Conservation (phyloP, 23 tunicate genomes). For the Corella eumyota region DNA sequence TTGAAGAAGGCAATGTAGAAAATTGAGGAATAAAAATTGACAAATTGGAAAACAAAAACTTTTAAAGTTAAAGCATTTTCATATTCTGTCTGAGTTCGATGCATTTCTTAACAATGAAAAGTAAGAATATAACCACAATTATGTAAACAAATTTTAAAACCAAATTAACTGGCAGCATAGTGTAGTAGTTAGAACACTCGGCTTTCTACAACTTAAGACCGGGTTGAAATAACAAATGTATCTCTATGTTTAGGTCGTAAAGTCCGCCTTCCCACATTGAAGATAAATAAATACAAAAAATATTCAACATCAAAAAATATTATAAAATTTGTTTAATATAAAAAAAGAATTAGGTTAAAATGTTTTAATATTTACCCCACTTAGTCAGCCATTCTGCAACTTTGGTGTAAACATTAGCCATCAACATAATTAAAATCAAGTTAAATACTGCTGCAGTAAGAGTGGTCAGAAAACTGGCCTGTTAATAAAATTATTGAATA, state of each 20-base stretch:
- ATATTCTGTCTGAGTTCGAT: conserved; percentile 86
- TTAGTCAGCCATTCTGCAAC: conserved; percentile 78
- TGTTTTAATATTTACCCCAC: conserved; percentile 93
- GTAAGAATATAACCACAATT: not conserved
- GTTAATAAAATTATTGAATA: not conserved
- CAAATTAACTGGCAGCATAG: too few relatives aligned
- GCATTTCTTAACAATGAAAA: conserved; percentile 45
- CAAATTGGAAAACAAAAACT: conserved; percentile 92
- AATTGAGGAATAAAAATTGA: conserved; percentile 93
- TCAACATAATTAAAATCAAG: conserved; percentile 71
- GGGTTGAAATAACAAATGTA: too few relatives aligned
- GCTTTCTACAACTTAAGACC: too few relatives aligned
- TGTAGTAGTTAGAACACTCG: too few relatives aligned
- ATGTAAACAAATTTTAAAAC: too few relatives aligned
- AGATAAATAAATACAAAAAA: too few relatives aligned
- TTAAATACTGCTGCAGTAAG: conserved; percentile 70
- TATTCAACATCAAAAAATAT: too few relatives aligned
- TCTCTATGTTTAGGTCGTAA: too few relatives aligned
- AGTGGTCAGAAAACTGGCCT: conserved; percentile 48
- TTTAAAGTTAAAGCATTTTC: conserved; percentile 88
- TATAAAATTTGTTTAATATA: too few relatives aligned
- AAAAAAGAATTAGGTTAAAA: too few relatives aligned
- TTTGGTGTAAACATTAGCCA: conserved; percentile 82
- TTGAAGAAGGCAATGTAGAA: conserved; percentile 97
- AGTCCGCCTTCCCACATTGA: too few relatives aligned